These are phyloP conservation scores for Myotis daubentonii DNA, from an alignment of 2,797 vertebrate genomes.

Conservation along the genomic window DNA sequence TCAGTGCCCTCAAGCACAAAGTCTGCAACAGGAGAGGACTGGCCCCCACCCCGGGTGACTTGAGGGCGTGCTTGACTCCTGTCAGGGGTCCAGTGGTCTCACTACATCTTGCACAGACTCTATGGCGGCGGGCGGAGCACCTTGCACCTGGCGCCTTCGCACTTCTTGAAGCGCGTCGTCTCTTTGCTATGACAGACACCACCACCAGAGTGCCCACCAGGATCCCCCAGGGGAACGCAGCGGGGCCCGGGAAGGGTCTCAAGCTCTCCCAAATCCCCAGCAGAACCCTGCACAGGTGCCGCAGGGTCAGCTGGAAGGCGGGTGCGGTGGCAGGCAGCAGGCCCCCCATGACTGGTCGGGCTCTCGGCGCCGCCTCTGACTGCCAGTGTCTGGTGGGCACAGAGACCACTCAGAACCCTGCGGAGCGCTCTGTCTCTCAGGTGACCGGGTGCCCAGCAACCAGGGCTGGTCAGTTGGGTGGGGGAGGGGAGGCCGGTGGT, in stretches of 20 bases:
- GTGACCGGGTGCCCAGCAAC: no score
- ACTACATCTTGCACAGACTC: accelerated
- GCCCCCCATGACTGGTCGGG: background rate
- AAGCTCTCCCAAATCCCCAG: background rate
- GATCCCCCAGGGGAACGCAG: background rate
- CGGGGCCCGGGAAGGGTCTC: background rate
- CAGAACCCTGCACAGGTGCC: background rate
- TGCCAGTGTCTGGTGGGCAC: background rate
- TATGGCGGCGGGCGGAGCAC: accelerated
- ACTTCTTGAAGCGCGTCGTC: accelerated
- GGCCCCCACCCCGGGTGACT: accelerated
- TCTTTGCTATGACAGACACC: background rate
- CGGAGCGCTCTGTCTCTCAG: background rate
- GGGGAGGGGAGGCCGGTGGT: background rate
- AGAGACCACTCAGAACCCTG: background rate
- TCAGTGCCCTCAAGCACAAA: background rate
- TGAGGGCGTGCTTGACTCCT: no score
- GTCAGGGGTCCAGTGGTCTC: accelerated
- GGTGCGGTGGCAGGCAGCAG: background rate
- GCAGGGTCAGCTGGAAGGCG: background rate
- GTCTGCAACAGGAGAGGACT: accelerated
- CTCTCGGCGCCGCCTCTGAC: background rate
- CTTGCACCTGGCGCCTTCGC: background rate
- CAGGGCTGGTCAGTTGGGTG: background rate
- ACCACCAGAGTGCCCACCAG: background rate